phyloP scores from a whole-genome alignment of 2,888 invertebrate species.

The Ephialtes manifestator region DNA sequence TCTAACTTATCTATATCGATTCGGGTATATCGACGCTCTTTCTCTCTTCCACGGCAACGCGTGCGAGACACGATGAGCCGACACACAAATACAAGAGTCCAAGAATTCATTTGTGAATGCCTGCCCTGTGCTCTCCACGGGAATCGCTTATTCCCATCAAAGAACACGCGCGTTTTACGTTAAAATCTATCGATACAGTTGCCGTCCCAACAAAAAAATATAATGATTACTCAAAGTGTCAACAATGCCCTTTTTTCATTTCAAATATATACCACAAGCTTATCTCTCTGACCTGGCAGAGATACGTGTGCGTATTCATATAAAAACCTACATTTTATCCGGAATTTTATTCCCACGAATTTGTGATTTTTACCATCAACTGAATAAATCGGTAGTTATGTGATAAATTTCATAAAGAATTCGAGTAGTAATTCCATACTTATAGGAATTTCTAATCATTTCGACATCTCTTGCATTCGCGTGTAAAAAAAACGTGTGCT shows the following conservation, averaged over 20 bases:
- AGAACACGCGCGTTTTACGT: conserved; percentile 32
- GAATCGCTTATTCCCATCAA: conserved; percentile 28
- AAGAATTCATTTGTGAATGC: conserved; percentile 62
- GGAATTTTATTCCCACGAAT: neutral
- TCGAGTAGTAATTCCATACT: neutral
- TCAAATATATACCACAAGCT: conserved; percentile 8
- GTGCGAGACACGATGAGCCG: conserved; percentile 20
- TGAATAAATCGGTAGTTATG: neutral
- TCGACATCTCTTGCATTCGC: neutral
- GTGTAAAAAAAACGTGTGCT: neutral
- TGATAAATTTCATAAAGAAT: neutral
- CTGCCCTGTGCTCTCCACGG: conserved; percentile 35
- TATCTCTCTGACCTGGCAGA: conserved; percentile 19
- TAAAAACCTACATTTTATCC: no score
- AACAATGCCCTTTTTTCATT: conserved; percentile 23
- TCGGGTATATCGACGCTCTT: conserved; percentile 79
- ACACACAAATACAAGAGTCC: conserved; percentile 43
- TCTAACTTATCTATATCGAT: conserved; percentile 83
- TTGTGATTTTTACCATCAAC: neutral
- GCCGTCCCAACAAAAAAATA: neutral
- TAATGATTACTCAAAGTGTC: conserved; percentile 26
- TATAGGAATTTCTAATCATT: neutral
- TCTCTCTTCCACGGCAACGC: conserved; percentile 47
- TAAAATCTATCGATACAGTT: conserved; percentile 34
- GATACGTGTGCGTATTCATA: neutral